These are phyloP conservation scores for Cyanoramphus novaezelandiae DNA, from an alignment of 2,113 vertebrate species.

Conservation along the genomic window DNA sequence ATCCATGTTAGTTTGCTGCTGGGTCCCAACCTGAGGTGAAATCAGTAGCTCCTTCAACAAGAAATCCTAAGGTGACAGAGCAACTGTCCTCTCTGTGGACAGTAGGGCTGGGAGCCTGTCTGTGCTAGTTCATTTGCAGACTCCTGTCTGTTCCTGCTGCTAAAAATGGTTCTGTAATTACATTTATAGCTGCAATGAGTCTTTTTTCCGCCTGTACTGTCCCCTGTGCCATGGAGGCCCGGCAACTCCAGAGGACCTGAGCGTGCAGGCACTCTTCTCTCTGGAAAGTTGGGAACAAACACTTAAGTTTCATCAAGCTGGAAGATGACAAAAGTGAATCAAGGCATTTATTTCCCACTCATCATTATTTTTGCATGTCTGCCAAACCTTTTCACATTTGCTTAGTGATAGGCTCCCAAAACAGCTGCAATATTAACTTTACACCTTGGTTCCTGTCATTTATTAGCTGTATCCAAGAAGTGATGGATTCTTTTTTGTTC, in stretches of 20 bases:
- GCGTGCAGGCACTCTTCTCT: background rate
- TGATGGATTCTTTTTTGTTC: background rate
- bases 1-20: background rate
- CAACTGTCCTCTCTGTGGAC: background rate
- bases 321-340: background rate
- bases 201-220: background rate
- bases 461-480: background rate
- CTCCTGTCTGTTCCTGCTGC: background rate
- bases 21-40: background rate
- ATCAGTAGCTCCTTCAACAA: background rate
- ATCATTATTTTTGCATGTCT: background rate
- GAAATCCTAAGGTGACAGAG: background rate
- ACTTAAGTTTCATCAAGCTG: background rate
- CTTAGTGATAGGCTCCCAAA: background rate
- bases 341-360: background rate
- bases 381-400: background rate
- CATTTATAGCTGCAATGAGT: background rate
- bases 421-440: background rate
- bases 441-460: accelerated
- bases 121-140: background rate
- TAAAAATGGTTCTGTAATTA: background rate
- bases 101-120: background rate
- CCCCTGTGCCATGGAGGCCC: background rate
- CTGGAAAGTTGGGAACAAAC: background rate
- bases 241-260: background rate